Evolutionary conservation across 2,888 invertebrate genomes (phyloP).

Genomic region (Rhimphoctona megacephalus): DNA sequence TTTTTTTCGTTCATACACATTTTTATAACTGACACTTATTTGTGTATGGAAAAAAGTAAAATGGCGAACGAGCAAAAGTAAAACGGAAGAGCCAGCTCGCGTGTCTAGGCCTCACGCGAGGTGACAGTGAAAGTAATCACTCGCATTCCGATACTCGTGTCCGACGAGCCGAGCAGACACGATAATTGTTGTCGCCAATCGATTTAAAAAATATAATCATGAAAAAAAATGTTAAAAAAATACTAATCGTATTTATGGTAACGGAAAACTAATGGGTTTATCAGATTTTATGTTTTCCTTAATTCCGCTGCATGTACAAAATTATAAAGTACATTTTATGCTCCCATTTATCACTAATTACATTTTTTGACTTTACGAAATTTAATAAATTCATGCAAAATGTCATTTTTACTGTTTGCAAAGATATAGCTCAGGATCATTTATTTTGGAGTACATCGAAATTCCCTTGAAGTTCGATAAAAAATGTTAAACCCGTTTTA

Average conservation of each 20-base stretch:
- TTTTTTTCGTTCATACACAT: not conserved
- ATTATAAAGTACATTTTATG: slow-evolving; percentile 11
- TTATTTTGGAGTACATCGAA: not conserved
- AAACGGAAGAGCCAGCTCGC: slow-evolving; percentile 64
- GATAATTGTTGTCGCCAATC: slow-evolving; percentile 72
- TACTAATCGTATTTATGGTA: not conserved
- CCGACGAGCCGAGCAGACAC: slow-evolving; percentile 72
- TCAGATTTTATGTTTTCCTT: not conserved
- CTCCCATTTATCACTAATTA: slow-evolving; percentile 5
- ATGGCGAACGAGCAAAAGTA: slow-evolving; percentile 42
- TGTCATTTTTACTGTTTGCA: not conserved
- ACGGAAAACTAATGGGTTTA: slow-evolving; percentile 45
- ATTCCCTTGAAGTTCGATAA: no score
- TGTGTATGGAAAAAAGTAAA: slow-evolving; percentile 6
- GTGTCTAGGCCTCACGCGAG: slow-evolving; percentile 75
- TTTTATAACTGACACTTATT: not conserved
- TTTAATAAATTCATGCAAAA: not conserved
- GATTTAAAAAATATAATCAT: slow-evolving; percentile 47
- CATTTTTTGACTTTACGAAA: not conserved
- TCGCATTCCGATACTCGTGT: slow-evolving; percentile 77
- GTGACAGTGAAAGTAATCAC: slow-evolving; percentile 82
- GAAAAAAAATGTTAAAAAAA: not conserved
- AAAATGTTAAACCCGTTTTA: no score
- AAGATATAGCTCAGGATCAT: not conserved
- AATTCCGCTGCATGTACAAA: not conserved